Evolutionary conservation across 2,888 invertebrate genomes (phyloP).

Genomic region (Xestia sexstrigata): DNA sequence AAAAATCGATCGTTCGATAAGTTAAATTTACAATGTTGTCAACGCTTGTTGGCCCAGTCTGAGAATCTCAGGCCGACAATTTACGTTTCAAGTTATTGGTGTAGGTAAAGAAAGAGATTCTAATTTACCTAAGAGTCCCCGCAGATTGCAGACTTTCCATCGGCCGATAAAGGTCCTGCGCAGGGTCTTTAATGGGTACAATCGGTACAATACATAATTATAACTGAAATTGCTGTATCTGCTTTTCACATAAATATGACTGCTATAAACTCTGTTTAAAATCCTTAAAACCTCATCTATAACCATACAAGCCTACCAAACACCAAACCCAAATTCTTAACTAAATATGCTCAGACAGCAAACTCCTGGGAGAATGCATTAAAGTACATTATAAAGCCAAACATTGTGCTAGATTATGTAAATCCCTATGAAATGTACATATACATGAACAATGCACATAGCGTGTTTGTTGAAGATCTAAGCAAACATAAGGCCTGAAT

Average conservation of each 20-base stretch:
- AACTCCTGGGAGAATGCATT: constrained; percentile 7
- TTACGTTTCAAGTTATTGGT: background rate
- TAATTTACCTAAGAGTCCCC: background rate
- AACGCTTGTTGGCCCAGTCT: background rate
- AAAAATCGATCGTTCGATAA: background rate
- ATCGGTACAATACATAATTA: too few relatives aligned
- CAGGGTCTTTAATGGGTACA: background rate
- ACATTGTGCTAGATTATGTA: background rate
- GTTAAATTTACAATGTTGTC: background rate
- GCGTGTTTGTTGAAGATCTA: too few relatives aligned
- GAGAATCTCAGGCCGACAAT: background rate
- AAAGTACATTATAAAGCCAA: constrained; percentile 3
- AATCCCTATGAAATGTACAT: too few relatives aligned
- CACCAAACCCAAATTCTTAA: background rate
- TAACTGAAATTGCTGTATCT: background rate
- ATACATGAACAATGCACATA: too few relatives aligned
- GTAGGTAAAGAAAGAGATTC: background rate
- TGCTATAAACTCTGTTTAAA: background rate
- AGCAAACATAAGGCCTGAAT: too few relatives aligned
- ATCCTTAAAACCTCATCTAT: background rate
- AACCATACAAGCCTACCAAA: background rate
- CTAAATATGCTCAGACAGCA: constrained; percentile 27
- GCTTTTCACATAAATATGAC: background rate
- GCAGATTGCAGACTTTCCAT: background rate
- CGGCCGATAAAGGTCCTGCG: background rate